phyloP scores from a whole-genome alignment of 1,140 invertebrate species.

The Chionoecetes opilio region DNA sequence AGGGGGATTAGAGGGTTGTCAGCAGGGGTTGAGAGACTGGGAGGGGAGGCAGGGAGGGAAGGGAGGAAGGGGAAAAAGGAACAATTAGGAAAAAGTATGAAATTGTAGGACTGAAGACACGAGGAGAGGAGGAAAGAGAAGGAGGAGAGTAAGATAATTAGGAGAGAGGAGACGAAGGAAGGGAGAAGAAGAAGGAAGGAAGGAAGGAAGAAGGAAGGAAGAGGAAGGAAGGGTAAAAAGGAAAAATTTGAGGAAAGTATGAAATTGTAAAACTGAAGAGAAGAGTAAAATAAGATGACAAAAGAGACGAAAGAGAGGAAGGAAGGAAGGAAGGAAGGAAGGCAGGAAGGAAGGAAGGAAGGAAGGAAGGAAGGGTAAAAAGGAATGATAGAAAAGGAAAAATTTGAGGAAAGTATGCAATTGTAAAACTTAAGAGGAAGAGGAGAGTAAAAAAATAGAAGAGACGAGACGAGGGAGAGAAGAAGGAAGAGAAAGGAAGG shows the following conservation, averaged over 20 bases:
- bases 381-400: background rate
- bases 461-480: background rate
- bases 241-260: background rate
- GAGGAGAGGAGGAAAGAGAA: background rate
- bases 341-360: background rate
- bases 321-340: background rate
- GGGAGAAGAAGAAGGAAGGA: background rate
- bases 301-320: background rate
- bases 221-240: background rate
- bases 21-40: no score
- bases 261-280: background rate
- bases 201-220: no score
- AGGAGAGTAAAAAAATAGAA: background rate
- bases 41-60: no score
- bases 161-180: background rate
- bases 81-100: no score
- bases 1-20: no score
- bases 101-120: no score
- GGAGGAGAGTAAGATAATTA: background rate
- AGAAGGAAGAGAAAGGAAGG: background rate
- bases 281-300: background rate
- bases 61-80: no score
- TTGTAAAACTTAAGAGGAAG: no score
- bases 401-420: background rate
- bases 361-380: background rate